Percentiles rank a stretch among this genome's conserved stretches.
Evolutionary conservation across 1,140 invertebrate genomes (phyloP).

Genomic region (Heliconius hewitsoni): DNA sequence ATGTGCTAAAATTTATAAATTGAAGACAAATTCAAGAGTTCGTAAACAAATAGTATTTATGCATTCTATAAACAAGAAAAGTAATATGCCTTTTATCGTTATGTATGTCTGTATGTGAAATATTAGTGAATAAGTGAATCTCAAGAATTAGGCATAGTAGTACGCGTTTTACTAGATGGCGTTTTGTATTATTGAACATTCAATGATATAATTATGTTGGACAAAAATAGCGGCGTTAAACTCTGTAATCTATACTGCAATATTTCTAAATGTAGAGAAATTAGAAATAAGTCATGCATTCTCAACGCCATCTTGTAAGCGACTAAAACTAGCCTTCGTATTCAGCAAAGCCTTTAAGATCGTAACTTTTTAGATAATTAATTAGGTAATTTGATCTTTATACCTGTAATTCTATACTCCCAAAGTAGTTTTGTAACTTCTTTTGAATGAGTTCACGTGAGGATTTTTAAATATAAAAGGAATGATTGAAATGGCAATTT

Average conservation of each 20-base stretch:
- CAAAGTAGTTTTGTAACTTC: constrained; percentile 10
- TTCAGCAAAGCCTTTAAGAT: neutral
- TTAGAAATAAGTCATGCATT: neutral
- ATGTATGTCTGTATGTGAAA: constrained; percentile 46
- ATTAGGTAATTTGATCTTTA: constrained; percentile 2
- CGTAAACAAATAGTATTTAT: constrained; percentile 4
- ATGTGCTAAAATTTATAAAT: neutral
- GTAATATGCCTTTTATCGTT: constrained; percentile 63
- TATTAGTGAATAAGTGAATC: constrained; percentile 59
- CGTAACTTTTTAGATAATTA: constrained; percentile 2
- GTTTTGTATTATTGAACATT: neutral
- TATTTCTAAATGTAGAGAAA: no score
- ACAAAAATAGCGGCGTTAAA: no score
- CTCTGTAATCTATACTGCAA: no score
- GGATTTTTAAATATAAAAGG: neutral
- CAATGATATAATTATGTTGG: no score
- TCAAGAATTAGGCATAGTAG: constrained; percentile 34
- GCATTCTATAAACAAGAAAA: constrained; percentile 10
- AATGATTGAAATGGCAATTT: constrained; percentile 21
- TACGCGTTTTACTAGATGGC: neutral
- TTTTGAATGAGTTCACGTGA: constrained; percentile 10
- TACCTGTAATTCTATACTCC: constrained; percentile 8
- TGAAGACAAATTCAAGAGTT: no score
- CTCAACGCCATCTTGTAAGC: neutral
- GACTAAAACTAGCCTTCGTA: neutral